Conservation (phyloP, 1,140 invertebrate species). For the Caenorhabditis brenneri region DNA sequence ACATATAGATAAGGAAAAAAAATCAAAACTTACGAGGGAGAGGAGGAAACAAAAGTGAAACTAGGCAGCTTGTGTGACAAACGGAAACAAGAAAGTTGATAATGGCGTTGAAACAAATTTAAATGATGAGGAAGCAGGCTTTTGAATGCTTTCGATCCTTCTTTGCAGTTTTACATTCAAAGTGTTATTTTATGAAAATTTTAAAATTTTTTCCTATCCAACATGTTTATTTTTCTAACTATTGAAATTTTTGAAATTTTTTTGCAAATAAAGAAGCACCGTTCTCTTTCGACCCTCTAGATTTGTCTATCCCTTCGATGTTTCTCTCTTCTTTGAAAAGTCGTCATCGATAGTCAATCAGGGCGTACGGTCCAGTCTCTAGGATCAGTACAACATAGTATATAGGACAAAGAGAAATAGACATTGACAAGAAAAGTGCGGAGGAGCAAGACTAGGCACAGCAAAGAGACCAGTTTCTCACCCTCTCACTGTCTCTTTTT, state of each 20-base stretch:
- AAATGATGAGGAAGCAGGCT: not conserved
- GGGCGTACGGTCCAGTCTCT: not conserved
- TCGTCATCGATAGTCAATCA: conserved; percentile 16
- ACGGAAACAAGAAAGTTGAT: not conserved
- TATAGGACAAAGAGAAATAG: not conserved
- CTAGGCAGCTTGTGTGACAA: not conserved
- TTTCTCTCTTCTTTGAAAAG: not conserved
- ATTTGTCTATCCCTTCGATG: not conserved
- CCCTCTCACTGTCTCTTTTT: not conserved
- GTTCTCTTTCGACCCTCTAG: not conserved
- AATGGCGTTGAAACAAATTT: not conserved
- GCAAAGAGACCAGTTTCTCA: conserved; percentile 29
- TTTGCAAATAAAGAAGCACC: not conserved
- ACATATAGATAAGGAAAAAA: not conserved
- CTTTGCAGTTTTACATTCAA: no score
- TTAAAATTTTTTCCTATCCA: no score
- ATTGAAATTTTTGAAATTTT: no score
- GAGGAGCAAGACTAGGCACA: not conserved
- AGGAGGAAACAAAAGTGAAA: not conserved
- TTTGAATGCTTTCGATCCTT: no score
- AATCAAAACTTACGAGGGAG: not conserved
- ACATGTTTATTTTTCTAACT: no score
- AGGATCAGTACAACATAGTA: not conserved
- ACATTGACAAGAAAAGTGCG: conserved; percentile 15
- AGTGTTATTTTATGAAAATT: no score